Conservation (phyloP, 2,888 invertebrate species). For the Trichopria drosophilae region DNA sequence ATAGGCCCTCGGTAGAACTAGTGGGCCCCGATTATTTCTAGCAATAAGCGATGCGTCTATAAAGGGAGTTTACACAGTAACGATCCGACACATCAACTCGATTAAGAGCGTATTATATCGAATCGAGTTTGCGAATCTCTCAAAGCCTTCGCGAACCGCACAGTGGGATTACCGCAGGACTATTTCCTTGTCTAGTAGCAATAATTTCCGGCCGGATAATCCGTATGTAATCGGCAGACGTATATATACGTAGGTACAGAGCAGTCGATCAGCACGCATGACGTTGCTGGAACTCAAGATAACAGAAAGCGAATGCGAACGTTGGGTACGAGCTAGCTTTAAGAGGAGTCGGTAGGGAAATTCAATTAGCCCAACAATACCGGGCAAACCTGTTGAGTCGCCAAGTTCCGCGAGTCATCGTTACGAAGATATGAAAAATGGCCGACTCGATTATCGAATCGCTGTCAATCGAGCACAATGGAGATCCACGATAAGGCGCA, state of each 20-base stretch:
- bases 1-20: too few species aligned
- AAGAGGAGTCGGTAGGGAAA: constrained; percentile 43
- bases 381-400: constrained; percentile 47
- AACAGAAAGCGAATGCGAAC: constrained; percentile 1
- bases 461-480: too few species aligned
- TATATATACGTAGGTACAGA: constrained; percentile 26
- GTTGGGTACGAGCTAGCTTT: neutral
- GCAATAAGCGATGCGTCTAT: too few species aligned
- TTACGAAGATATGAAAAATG: too few species aligned
- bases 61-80: too few species aligned
- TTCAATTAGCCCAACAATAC: constrained; percentile 49
- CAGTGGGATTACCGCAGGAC: constrained; percentile 27
- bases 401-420: too few species aligned
- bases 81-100: constrained; percentile 20
- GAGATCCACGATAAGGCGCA: too few species aligned
- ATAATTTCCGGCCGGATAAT: constrained; percentile 43
- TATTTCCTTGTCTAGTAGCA: constrained; percentile 33
- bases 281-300: constrained; percentile 38
- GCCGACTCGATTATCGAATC: too few species aligned
- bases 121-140: constrained; percentile 31
- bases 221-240: constrained; percentile 43
- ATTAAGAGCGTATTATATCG: constrained; percentile 30
- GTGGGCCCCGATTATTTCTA: too few species aligned
- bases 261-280: constrained; percentile 26
- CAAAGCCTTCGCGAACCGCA: constrained; percentile 15